Evolutionary conservation across 2,888 invertebrate species (phyloP).

Genomic region (Therioaphis trifolii): DNA sequence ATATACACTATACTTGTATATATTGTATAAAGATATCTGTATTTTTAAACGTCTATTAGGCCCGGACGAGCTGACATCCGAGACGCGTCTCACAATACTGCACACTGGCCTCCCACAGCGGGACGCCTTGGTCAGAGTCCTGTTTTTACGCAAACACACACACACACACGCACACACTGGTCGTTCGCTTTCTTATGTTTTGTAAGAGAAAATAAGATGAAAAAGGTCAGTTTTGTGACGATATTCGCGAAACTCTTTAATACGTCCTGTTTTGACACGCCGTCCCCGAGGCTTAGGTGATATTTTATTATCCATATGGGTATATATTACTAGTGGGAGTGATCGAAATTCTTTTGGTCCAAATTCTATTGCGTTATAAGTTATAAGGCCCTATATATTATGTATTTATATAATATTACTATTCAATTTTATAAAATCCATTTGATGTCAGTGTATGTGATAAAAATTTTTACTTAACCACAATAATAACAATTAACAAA

Average conservation of each 20-base stretch:
- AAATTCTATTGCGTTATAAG: not conserved
- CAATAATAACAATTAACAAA: too few species aligned
- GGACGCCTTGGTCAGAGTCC: conserved; percentile 45
- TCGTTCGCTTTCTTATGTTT: not conserved
- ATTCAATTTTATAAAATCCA: too few species aligned
- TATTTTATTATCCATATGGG: not conserved
- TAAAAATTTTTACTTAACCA: too few species aligned
- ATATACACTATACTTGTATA: not conserved
- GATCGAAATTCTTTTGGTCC: conserved; percentile 35
- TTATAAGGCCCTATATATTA: too few species aligned
- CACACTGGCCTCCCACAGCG: conserved; percentile 44
- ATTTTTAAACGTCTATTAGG: conserved; percentile 50
- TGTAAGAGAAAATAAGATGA: not conserved
- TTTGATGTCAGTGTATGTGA: too few species aligned
- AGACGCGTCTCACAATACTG: conserved; percentile 43
- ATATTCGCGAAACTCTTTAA: conserved; percentile 39
- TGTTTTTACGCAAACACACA: conserved; percentile 45
- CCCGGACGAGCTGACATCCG: conserved; percentile 39
- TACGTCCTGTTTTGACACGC: conserved; percentile 45
- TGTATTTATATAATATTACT: too few species aligned
- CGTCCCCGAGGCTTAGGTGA: conserved; percentile 20
- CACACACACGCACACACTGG: conserved; percentile 5
- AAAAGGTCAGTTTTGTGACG: conserved; percentile 15
- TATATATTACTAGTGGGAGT: conserved; percentile 25
- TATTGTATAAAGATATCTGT: conserved; percentile 37